These are phyloP conservation scores for Caenorhabditis briggsae DNA, from an alignment of 1,140 invertebrate genomes.

Conservation along the genomic window DNA sequence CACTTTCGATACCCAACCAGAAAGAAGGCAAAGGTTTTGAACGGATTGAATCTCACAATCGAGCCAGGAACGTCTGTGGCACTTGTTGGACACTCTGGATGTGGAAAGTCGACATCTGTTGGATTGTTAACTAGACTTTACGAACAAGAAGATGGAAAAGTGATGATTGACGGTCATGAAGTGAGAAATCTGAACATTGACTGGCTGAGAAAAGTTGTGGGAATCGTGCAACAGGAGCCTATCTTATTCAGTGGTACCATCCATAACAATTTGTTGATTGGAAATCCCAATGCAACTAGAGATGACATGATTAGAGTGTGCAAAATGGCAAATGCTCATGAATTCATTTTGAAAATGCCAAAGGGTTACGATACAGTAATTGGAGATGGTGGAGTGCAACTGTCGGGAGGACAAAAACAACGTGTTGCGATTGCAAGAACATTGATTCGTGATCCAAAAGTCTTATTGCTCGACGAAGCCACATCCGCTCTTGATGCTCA, in stretches of 20 bases:
- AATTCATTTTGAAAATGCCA: slow-evolving; percentile 68
- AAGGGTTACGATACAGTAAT: slow-evolving; percentile 75
- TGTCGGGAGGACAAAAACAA: slow-evolving; percentile 79
- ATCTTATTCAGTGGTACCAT: slow-evolving; percentile 64
- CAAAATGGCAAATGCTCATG: slow-evolving; percentile 74
- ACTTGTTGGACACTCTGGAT: slow-evolving; percentile 82
- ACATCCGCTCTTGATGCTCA: slow-evolving; percentile 77
- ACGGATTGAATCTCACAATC: slow-evolving; percentile 87
- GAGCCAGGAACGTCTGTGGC: slow-evolving; percentile 90
- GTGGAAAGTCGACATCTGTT: slow-evolving; percentile 70
- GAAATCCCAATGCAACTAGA: slow-evolving; percentile 55
- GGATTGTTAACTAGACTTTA: slow-evolving; percentile 62
- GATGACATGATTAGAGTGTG: slow-evolving; percentile 67
- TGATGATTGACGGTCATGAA: slow-evolving; percentile 61
- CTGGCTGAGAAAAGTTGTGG: slow-evolving; percentile 60
- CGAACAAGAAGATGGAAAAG: slow-evolving; percentile 56
- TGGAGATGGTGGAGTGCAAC: slow-evolving; percentile 82
- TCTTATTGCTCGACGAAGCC: slow-evolving; percentile 80
- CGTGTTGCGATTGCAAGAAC: slow-evolving; percentile 66
- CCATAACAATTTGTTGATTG: slow-evolving; percentile 60
- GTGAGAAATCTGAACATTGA: slow-evolving; percentile 58
- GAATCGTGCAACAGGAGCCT: slow-evolving; percentile 62
- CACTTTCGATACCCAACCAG: slow-evolving; percentile 79
- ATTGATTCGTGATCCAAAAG: slow-evolving; percentile 78
- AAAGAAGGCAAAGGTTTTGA: slow-evolving; percentile 81